Percentiles rank a stretch among this genome's conserved stretches.
These are phyloP conservation scores for Rhinogobius similis DNA, from an alignment of 2,113 vertebrate species.

Conservation along the genomic window DNA sequence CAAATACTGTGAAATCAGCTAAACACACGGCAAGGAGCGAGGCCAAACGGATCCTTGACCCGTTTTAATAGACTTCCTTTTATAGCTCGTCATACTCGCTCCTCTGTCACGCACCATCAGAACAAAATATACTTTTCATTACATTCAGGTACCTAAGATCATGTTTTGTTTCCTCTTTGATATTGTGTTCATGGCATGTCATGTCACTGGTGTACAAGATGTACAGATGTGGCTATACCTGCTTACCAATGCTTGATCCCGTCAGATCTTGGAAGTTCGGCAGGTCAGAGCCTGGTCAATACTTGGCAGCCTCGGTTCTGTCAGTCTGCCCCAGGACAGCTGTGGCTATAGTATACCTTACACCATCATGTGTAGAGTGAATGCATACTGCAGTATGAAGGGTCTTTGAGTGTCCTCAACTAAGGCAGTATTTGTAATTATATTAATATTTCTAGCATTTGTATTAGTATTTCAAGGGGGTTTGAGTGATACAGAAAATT, in stretches of 20 bases:
- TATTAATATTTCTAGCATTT: background rate
- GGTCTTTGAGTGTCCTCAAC: too few species aligned
- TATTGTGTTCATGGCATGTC: background rate
- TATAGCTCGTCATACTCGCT: conserved; percentile 12
- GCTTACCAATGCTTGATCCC: too few species aligned
- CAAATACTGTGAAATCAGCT: conserved; percentile 64
- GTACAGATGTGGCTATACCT: too few species aligned
- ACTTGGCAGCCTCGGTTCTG: too few species aligned
- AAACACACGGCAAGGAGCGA: conserved; percentile 37
- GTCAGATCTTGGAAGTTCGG: too few species aligned
- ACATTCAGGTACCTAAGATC: background rate
- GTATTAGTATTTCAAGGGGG: background rate
- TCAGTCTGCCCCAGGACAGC: too few species aligned
- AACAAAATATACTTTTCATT: background rate
- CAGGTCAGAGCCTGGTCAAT: too few species aligned
- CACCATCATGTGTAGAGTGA: too few species aligned
- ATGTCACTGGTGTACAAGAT: background rate
- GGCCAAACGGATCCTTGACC: conserved; percentile 44
- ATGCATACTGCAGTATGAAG: too few species aligned
- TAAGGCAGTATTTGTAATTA: background rate
- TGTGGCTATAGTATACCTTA: too few species aligned
- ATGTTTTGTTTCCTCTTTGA: background rate
- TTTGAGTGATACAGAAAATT: too few species aligned
- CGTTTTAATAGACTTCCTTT: conserved; percentile 24
- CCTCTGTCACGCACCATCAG: background rate